Percentiles rank a stretch among this genome's conserved stretches.
Conservation (phyloP, 2,797 vertebrate genomes). For the Rousettus madagascariensis region DNA sequence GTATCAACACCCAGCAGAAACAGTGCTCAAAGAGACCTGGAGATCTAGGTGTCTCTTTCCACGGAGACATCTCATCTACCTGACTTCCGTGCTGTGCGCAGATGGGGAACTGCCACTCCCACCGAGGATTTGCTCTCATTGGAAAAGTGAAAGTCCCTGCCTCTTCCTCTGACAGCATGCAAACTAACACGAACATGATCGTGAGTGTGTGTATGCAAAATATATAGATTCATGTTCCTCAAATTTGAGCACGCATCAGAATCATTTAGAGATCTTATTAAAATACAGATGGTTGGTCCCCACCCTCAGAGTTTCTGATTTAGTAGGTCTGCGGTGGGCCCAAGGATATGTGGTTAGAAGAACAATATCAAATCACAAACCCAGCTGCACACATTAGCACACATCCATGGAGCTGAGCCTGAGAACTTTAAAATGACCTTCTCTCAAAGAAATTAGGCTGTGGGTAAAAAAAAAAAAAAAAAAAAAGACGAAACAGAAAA, state of each 20-base stretch:
- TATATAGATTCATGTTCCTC: not conserved
- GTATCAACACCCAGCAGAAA: not conserved
- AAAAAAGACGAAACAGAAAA: not conserved
- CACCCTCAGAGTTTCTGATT: not conserved
- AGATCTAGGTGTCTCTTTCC: not conserved
- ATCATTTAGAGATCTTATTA: not conserved
- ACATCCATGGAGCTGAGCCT: not conserved
- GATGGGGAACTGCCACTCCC: not conserved
- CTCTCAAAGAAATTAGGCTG: constrained; percentile 53
- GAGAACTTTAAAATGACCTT: constrained; percentile 52
- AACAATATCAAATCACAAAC: constrained; percentile 67
- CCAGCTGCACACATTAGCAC: constrained; percentile 45
- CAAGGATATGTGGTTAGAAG: constrained; percentile 24
- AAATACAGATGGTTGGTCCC: not conserved
- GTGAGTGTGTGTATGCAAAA: not conserved
- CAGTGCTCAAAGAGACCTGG: not conserved
- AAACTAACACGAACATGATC: not conserved
- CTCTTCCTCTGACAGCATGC: not conserved
- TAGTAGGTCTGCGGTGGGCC: not conserved
- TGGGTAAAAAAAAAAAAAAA: constrained; percentile 44
- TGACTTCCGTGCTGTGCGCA: not conserved
- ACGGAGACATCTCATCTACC: not conserved
- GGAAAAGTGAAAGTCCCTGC: not conserved
- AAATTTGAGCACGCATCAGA: not conserved
- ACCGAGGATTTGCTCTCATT: not conserved